A percentile compares a stretch with the other conserved stretches of the same genome.
These are phyloP conservation scores for Tuberolachnus salignus DNA, from an alignment of 2,888 invertebrate genomes.

Conservation along the genomic window DNA sequence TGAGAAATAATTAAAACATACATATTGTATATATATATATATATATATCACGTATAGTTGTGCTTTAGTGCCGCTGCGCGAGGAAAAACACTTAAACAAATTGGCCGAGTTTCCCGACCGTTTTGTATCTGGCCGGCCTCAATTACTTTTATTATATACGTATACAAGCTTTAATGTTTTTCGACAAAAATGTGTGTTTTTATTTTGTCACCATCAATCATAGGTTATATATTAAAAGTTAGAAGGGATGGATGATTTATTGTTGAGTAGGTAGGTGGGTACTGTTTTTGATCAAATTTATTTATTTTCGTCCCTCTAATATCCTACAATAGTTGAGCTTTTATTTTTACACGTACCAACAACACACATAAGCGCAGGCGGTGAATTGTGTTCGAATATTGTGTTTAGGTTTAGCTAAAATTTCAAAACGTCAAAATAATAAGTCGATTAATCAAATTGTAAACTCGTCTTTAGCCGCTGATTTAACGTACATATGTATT, in stretches of 20 bases:
- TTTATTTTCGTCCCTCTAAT: not conserved
- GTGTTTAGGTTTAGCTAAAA: not conserved
- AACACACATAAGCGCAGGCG: no score
- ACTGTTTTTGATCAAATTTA: slow-evolving; percentile 39
- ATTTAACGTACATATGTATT: no score
- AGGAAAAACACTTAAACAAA: slow-evolving; percentile 53
- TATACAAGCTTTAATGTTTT: slow-evolving; percentile 32
- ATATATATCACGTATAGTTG: not conserved
- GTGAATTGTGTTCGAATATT: not conserved
- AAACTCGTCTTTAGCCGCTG: no score
- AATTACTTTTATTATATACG: slow-evolving; percentile 43
- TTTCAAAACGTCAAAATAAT: not conserved
- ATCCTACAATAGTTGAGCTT: not conserved
- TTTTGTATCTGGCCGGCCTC: slow-evolving; percentile 27
- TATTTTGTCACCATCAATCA: slow-evolving; percentile 53
- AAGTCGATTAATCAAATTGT: no score
- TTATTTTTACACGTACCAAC: not conserved
- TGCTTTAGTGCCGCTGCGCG: not conserved
- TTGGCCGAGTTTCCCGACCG: slow-evolving; percentile 33
- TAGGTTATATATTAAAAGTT: slow-evolving; percentile 32
- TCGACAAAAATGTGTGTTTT: slow-evolving; percentile 31
- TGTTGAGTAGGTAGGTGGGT: not conserved
- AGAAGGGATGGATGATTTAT: slow-evolving; percentile 38
- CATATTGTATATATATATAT: not conserved
- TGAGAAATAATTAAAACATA: not conserved